phyloP scores from a whole-genome alignment of 2,797 vertebrate genomes.

The Steatocranus sp. region DNA sequence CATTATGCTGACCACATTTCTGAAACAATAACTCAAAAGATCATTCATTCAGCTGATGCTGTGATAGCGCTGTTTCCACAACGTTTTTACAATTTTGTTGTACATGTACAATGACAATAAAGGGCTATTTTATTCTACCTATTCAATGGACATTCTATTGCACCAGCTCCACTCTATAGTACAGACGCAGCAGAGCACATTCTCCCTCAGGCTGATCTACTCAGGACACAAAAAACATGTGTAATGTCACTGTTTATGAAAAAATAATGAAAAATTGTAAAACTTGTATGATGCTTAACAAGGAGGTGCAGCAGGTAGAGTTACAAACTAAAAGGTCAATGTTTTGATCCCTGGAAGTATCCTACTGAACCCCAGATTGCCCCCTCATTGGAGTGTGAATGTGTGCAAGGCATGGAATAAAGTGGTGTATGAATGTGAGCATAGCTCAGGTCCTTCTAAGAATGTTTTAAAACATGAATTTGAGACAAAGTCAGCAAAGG shows the following conservation, averaged over 20 bases:
- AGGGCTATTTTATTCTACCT: neutral
- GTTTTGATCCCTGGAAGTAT: neutral
- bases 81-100: neutral
- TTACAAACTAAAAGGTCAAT: neutral
- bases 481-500: neutral
- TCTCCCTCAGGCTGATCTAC: neutral
- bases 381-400: neutral
- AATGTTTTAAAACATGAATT: neutral
- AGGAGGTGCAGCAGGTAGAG: neutral
- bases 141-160: neutral
- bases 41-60: neutral
- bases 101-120: neutral
- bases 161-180: neutral
- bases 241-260: neutral
- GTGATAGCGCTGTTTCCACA: neutral
- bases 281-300: neutral
- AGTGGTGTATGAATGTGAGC: neutral
- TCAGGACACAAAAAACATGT: neutral
- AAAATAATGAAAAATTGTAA: neutral
- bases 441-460: neutral
- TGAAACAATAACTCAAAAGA: neutral
- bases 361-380: neutral
- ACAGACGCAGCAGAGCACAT: neutral
- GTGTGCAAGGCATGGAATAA: neutral
- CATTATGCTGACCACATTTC: neutral